Evolutionary conservation across 2,888 invertebrate species (phyloP), one percentile per base, ranked within the genome.

Genomic region (Caenorhabditis angaria): DNA sequence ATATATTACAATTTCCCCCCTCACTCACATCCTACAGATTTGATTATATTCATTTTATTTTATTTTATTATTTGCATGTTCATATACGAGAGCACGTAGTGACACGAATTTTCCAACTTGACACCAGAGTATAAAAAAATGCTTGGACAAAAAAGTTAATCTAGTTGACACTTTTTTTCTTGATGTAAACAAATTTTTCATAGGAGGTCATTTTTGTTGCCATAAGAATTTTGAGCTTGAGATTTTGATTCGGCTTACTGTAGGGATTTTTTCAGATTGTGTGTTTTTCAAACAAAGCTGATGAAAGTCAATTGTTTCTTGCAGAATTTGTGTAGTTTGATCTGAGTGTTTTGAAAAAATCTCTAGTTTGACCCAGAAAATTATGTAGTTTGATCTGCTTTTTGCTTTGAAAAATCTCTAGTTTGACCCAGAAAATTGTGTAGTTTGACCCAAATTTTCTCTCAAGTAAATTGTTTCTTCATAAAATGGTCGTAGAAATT

Each of bases 71-170:
- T 6, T 41, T 41, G 18, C 2, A 12, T 14, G 41, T 41, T 41
- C 41, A n/a, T n/a, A n/a, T n/a, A n/a, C n/a, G n/a, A n/a, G n/a
- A n/a, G n/a, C 41, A 41, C 41, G 41, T 41, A 12, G 41, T 41
- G 41, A 41, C 41, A 41, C 41, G 41, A 41, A n/a, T n/a, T n/a
- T n/a, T n/a, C n/a, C n/a, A n/a, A n/a, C n/a, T n/a, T 41, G 41
- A 3, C 41, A 41, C 10, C 41, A 41, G 10, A 41, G 10, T 41
- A 18, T 41, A 18, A 18, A 18, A 12, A 18, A 41, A 41, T 12
- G n/a, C n/a, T 41, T 41, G 41, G 41, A 32, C 32, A 41, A 41
- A 41, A 14, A 41, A 41, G 41, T 41, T 41, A 41, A 41, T 41
- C 41, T 41, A 18, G 18, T 41, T 41, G 41, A 41, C 41, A 41